A percentile compares a stretch with the other conserved stretches of the same genome.
These are phyloP conservation scores for Mormyrus hasselquistii DNA, from an alignment of 2,797 vertebrate genomes.

Conservation along the genomic window DNA sequence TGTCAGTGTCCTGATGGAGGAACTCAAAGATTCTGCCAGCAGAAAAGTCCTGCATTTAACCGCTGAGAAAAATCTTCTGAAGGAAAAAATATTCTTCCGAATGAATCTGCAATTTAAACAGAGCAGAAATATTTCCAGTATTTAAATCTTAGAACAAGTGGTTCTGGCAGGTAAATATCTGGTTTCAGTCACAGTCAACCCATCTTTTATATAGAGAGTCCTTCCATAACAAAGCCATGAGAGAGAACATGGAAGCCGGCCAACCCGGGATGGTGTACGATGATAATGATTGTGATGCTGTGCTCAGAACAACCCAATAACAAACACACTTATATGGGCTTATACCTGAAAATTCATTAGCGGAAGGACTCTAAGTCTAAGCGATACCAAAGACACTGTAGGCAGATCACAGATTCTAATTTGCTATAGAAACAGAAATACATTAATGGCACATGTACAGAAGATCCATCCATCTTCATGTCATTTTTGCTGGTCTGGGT, in stretches of 20 bases:
- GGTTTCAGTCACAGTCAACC: background rate
- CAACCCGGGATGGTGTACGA: background rate
- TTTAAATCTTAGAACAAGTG: slow-evolving; percentile 8
- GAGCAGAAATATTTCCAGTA: slow-evolving; percentile 9
- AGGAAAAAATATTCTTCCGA: slow-evolving; percentile 1
- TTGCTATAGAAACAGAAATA: background rate
- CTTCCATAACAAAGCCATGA: background rate
- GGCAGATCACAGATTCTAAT: background rate
- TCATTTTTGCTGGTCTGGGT: background rate
- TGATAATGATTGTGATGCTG: too few relatives aligned
- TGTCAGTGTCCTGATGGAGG: slow-evolving; percentile 26
- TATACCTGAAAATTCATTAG: background rate
- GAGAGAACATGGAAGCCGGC: background rate
- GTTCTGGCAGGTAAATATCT: background rate
- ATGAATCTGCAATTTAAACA: background rate
- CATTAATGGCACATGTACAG: background rate
- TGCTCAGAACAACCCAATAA: background rate
- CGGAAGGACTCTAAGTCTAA: background rate
- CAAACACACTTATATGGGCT: background rate
- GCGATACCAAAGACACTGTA: background rate
- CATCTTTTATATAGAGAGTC: background rate
- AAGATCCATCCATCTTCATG: background rate
- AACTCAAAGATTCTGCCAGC: slow-evolving; percentile 24
- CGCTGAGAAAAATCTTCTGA: background rate
- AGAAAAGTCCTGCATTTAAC: background rate